Base-by-base conservation (phyloP, 1,140 invertebrate species). In the Cyclargus thomasi region DNA sequence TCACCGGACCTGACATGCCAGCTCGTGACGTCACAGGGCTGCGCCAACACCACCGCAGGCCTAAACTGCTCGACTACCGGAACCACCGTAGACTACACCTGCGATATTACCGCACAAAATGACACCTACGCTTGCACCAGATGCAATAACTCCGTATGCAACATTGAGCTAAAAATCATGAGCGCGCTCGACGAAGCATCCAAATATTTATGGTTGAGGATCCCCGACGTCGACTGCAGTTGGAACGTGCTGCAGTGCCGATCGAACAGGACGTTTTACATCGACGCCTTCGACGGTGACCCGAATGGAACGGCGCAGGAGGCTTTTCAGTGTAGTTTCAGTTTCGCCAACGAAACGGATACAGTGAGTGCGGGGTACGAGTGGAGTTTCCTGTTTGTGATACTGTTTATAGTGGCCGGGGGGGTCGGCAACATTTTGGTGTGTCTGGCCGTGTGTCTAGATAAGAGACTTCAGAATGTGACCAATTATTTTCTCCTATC, bases 401-500 rank as follows among this genome's bases (percentile, higher is more conserved):
- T 95, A 66, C 92, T 97, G 74, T 95, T 97, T 78, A 97, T 98
- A 76, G 90, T 96, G 21, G 95, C 96, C 8, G 97, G 97, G 18
- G 95, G 97, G 14, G 85, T 98, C 63, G 97, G 97, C 35, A 99
- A 99, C 88, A 95, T 97, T 68, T 92, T 99, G 22, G 97, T 99
- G 39, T 97, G 97, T 85, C 90, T 98, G 72, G 97, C 97, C 0
- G 94, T 99, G 23, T 95, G 95, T 68, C 87, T 96, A 63, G 97
- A 98, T 90, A 93, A 94, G 64, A 92, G 94, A 74, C 92, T 99
- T 72, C 95, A 98, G 81, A 98, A 97, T 77, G 95, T 98, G 21
- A 99, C 97, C 59, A 99, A 99, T 90, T 97, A 98, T 86, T 98
- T 99, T 86, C 93, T 99, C 64, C 91, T 98, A 65, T 98, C 97